Evolutionary conservation across 2,113 vertebrate species (phyloP).

Genomic region (Pardalotus punctatus): DNA sequence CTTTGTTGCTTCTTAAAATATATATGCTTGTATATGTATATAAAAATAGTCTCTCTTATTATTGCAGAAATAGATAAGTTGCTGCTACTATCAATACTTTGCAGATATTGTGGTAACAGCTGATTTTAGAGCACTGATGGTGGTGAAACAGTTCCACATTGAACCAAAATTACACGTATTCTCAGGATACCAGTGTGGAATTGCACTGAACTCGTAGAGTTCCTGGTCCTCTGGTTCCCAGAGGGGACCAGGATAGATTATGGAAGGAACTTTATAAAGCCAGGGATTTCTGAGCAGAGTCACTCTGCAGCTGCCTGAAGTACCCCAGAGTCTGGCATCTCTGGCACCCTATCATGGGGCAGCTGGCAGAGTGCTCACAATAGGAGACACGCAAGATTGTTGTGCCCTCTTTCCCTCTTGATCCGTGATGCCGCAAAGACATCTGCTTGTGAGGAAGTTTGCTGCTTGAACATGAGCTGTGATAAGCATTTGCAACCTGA

Average conservation of each 20-base stretch:
- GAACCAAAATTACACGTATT: constrained; percentile 46
- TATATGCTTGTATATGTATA: constrained; percentile 29
- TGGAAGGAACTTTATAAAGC: not conserved
- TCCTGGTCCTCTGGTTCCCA: not conserved
- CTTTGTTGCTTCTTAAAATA: constrained; percentile 51
- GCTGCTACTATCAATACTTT: constrained; percentile 42
- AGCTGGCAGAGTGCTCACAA: not conserved
- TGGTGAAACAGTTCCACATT: constrained; percentile 45
- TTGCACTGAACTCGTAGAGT: constrained; percentile 25
- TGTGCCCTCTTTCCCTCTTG: constrained; percentile 24
- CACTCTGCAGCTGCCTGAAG: not conserved
- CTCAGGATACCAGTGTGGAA: constrained; percentile 31
- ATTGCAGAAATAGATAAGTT: constrained; percentile 56
- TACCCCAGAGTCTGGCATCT: not conserved
- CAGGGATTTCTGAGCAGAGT: constrained; percentile 4
- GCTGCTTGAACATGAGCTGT: constrained; percentile 47
- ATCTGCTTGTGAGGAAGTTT: constrained; percentile 21
- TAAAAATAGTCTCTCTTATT: constrained; percentile 62
- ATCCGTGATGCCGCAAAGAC: not conserved
- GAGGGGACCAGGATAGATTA: not conserved
- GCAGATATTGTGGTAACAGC: constrained; percentile 41
- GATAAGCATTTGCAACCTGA: constrained; percentile 73
- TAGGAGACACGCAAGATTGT: not conserved
- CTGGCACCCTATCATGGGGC: not conserved
- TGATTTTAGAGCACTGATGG: constrained; percentile 54